Percentiles rank a stretch among this genome's conserved stretches.
These are phyloP conservation scores for Hypercompe scribonia DNA, from an alignment of 2,888 invertebrate genomes.

Conservation along the genomic window DNA sequence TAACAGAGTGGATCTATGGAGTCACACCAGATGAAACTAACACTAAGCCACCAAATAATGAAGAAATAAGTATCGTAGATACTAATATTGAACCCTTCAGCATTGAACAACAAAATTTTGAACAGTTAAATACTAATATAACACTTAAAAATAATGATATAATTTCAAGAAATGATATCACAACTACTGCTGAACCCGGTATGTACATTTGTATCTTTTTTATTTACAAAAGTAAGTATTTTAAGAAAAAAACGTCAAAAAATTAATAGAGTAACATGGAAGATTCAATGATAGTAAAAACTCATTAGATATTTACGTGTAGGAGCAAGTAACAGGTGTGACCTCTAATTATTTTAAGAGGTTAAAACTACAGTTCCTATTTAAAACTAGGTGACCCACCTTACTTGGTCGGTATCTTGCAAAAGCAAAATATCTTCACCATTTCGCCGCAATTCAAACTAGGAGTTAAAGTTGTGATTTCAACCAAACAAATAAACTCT, in stretches of 20 bases:
- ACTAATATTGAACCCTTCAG: neutral
- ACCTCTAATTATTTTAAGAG: too few species aligned
- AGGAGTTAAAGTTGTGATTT: too few species aligned
- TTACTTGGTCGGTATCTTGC: too few species aligned
- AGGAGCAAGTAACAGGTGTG: neutral
- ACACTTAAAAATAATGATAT: neutral
- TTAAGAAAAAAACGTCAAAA: neutral
- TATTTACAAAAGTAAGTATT: neutral
- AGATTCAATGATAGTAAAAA: too few species aligned
- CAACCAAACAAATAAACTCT: too few species aligned
- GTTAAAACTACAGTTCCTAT: too few species aligned
- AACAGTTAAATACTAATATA: neutral
- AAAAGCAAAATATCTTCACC: too few species aligned
- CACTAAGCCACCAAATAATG: neutral
- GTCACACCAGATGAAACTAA: conserved; percentile 21
- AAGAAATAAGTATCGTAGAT: neutral
- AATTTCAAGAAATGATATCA: neutral
- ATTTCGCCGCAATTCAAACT: too few species aligned
- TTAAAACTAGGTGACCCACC: too few species aligned
- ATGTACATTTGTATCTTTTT: neutral
- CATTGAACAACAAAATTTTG: neutral
- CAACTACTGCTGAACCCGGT: conserved; percentile 13
- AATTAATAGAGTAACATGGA: too few species aligned
- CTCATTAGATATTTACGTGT: too few species aligned
- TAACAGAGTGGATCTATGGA: conserved; percentile 60